These are phyloP conservation scores for Megaustenia siamemsis DNA, from an alignment of 2,888 invertebrate genomes.

Conservation along the genomic window DNA sequence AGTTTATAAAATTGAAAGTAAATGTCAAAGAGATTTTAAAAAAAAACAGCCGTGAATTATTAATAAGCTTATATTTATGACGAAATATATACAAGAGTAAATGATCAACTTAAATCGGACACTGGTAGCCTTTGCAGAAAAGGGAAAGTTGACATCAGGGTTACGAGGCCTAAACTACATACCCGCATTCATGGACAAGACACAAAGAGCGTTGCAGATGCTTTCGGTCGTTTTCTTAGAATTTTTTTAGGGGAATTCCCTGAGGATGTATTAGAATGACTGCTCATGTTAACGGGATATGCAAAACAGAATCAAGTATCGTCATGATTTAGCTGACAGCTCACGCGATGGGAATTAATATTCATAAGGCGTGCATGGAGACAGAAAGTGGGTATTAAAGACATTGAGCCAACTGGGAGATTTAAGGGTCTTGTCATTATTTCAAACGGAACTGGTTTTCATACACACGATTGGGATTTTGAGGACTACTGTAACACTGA, in stretches of 20 bases:
- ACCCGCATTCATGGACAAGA: constrained; percentile 21
- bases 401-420: background rate
- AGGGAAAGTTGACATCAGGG: constrained; percentile 9
- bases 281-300: constrained; percentile 38
- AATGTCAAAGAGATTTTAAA: no score
- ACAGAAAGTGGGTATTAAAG: constrained; percentile 25
- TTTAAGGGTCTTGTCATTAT: background rate
- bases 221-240: background rate
- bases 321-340: constrained; percentile 28
- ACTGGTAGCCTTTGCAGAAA: no score
- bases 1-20: no score
- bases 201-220: background rate
- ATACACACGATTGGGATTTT: no score
- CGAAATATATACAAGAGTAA: no score
- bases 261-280: constrained; percentile 14
- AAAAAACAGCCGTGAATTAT: no score
- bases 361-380: constrained; percentile 35
- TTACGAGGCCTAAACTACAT: background rate
- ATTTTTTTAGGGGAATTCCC: constrained; percentile 38
- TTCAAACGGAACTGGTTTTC: no score
- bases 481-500: no score
- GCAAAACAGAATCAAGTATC: constrained; percentile 45
- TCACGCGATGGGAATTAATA: constrained; percentile 52
- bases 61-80: no score
- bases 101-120: no score